Percentiles rank a stretch among this genome's conserved stretches.
These are phyloP conservation scores for Agrotis ipsilon DNA, from an alignment of 2,888 invertebrate species.

Conservation along the genomic window DNA sequence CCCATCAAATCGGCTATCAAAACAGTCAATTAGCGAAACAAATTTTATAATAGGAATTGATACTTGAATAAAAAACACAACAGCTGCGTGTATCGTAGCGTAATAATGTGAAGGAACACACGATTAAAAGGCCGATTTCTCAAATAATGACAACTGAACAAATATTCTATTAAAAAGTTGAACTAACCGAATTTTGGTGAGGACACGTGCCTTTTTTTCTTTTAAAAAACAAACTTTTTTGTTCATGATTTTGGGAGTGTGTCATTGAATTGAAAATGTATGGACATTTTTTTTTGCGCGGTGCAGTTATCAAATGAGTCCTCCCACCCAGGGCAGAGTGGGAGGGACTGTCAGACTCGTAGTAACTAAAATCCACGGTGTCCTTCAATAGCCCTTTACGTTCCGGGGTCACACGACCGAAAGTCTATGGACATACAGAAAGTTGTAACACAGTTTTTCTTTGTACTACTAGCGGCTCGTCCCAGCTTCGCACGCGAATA, in stretches of 20 bases:
- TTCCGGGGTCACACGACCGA: too few species aligned
- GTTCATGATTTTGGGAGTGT: constrained; percentile 12
- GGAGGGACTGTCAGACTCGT: too few species aligned
- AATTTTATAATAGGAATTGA: constrained; percentile 62
- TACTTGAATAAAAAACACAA: constrained; percentile 68
- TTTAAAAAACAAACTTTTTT: neutral
- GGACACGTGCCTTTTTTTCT: constrained; percentile 61
- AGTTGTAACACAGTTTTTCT: too few species aligned
- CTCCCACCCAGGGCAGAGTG: too few species aligned
- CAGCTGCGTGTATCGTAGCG: constrained; percentile 80
- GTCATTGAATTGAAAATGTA: constrained; percentile 10
- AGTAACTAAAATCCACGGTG: too few species aligned
- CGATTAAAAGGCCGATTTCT: constrained; percentile 75
- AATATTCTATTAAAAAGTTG: constrained; percentile 74
- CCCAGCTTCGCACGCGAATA: too few species aligned
- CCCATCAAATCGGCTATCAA: constrained; percentile 55
- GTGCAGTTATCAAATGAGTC: too few species aligned
- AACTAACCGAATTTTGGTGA: constrained; percentile 60
- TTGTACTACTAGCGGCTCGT: too few species aligned
- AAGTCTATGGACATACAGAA: too few species aligned
- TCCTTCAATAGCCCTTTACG: too few species aligned
- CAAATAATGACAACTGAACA: constrained; percentile 83
- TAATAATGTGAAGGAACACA: constrained; percentile 73
- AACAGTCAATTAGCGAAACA: constrained; percentile 76
- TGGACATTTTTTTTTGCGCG: too few species aligned